Conservation (phyloP, 2,797 vertebrate genomes). For the Meriones psammophilus region DNA sequence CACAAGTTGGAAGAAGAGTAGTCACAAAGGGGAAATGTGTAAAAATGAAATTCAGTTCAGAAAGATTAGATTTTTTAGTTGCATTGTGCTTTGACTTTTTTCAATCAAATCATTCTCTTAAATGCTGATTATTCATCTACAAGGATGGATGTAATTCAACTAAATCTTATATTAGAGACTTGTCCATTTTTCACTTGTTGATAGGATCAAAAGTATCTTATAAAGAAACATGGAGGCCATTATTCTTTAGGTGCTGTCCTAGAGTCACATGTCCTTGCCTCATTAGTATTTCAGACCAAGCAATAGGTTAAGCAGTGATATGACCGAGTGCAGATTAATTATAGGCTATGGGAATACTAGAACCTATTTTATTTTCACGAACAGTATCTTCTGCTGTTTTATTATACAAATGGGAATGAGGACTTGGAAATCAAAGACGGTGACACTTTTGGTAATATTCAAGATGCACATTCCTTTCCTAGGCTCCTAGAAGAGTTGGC, state of each 20-base stretch:
- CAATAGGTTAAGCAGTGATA: slow-evolving; percentile 48
- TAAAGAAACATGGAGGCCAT: slow-evolving; percentile 67
- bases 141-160: neutral
- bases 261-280: slow-evolving; percentile 10
- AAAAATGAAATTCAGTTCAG: slow-evolving; percentile 25
- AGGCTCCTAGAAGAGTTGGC: neutral
- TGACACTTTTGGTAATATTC: slow-evolving; percentile 47
- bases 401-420: slow-evolving; percentile 54
- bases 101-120: slow-evolving; percentile 66
- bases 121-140: slow-evolving; percentile 65
- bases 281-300: slow-evolving; percentile 71
- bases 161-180: slow-evolving; percentile 21
- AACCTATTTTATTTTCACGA: slow-evolving; percentile 62
- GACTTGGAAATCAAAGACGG: neutral
- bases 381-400: slow-evolving; percentile 49
- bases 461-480: neutral
- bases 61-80: slow-evolving; percentile 56
- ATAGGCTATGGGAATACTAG: slow-evolving; percentile 40
- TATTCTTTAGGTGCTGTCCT: slow-evolving; percentile 1
- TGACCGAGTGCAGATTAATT: slow-evolving; percentile 70
- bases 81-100: slow-evolving; percentile 16
- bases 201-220: slow-evolving; percentile 59
- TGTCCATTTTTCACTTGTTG: slow-evolving; percentile 11
- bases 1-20: neutral
- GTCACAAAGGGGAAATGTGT: neutral